Evolutionary conservation across 2,113 vertebrate species (phyloP), one percentile per base, ranked within the genome.

Genomic region (Scalopus aquaticus): DNA sequence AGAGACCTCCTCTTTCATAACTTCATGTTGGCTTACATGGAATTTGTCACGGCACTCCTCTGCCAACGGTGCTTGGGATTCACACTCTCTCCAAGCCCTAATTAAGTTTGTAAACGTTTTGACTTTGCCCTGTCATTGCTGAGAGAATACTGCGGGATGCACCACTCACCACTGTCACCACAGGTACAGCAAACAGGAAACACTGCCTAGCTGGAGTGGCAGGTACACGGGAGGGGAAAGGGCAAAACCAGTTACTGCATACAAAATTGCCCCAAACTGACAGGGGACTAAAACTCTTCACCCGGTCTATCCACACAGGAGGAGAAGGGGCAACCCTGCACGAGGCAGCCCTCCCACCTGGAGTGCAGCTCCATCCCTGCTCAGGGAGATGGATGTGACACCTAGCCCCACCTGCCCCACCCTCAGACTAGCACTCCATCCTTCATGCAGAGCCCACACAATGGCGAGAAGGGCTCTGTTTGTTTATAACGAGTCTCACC

Each of bases 21-120:
- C 83, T 92, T 65, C 2, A 83, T 0, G 1, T 24, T 46, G 78
- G 79, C 56, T 85, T 42, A 24, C 35, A 35, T 30, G 54, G 13
- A 86, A 54, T 69, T 49, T 73, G 78, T 88, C 79, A 60, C 15
- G 30, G 76, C 1, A 60, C 13, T 95, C 87, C 86, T 83, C 22
- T 95, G 51, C 70, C 80, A 88, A 89, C 0, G 12, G 2, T 39
- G 77, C 19, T 37, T 0, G 30, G 92, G 82, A 94, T 81, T 79
- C 92, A 39, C 30, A 22, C 54, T 46, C 39, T 77, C 46, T 92
- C 67, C 65, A 69, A 62, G 86, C 51, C 51, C 51, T 42, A 39
- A 67, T 79, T 81, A 77, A 79, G 76, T 95, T n/a, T 91, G 69
- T 39, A 96, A 96, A 67, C 15, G 5, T 67, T 85, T 24, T 94